phyloP scores from a whole-genome alignment of 1,140 invertebrate species.

The Acromyrmex heyeri region DNA sequence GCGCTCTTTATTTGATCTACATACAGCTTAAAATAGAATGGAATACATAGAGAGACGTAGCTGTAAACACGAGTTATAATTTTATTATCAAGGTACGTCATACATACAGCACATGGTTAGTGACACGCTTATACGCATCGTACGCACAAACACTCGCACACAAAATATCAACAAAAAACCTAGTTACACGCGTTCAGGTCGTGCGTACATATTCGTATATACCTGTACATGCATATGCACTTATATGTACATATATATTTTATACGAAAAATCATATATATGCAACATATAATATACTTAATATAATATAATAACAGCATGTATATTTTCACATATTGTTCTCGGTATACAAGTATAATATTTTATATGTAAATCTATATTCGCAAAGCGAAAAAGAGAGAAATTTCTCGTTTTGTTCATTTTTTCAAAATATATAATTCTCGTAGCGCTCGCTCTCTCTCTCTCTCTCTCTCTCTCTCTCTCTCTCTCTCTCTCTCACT shows the following conservation, averaged over 20 bases:
- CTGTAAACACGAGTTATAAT: constrained; percentile 79
- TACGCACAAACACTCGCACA: constrained; percentile 18
- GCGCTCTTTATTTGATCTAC: neutral
- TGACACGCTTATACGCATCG: constrained; percentile 53
- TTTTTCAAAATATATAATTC: constrained; percentile 65
- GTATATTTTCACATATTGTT: constrained; percentile 27
- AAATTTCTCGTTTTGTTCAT: constrained; percentile 38
- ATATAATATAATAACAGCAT: constrained; percentile 17
- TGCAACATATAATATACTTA: constrained; percentile 39
- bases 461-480: neutral
- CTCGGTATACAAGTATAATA: constrained; percentile 51
- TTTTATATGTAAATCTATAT: constrained; percentile 1
- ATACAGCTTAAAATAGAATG: neutral
- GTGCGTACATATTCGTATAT: constrained; percentile 22
- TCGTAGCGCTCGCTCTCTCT: neutral
- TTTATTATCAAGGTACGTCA: constrained; percentile 77
- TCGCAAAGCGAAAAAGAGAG: constrained; percentile 2
- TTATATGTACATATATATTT: constrained; percentile 41
- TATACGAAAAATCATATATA: constrained; percentile 33
- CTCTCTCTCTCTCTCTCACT: constrained; percentile 60
- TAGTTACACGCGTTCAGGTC: neutral
- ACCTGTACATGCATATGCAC: constrained; percentile 32
- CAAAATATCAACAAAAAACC: constrained; percentile 8
- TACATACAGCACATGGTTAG: constrained; percentile 79
- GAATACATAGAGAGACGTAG: neutral